Evolutionary conservation across 2,888 invertebrate species (phyloP), one percentile per base, ranked within the genome.

Genomic region (Ennomos fuscantarius): DNA sequence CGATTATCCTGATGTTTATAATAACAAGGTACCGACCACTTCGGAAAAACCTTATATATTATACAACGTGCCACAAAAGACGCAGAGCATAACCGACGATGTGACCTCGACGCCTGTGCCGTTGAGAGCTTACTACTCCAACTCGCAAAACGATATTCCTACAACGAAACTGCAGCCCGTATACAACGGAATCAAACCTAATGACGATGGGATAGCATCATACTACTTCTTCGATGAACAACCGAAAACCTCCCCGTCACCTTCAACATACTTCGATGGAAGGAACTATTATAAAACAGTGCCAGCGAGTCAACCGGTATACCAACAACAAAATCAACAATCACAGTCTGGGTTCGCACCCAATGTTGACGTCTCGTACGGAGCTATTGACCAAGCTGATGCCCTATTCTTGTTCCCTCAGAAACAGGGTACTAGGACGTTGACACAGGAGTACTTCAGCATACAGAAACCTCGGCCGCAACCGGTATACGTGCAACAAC

Each of bases 141-240:
- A 92, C 71, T 72, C 93, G 56, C 84, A 94, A 75, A 89, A 93
- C 61, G 89, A 93, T 61, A 90, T 92, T 51, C 91, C 93, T 3
- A 93, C 93, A 48, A 93, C 93, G 10, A 93, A 93, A 69, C 69
- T 92, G 55, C 91, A 92, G 68, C 91, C 93, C 1, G 93, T 94
- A 51, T 90, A 86, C 60, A 84, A 83, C 50, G 52, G 52, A 35
- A 34, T 39, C 35, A 86, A 89, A 70, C 86, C 87, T 37, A 87
- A 81, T 65, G 84, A 89, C 61, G 90, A 92, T 69, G 87, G 89
- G 40, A 81, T 93, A 49, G 93, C 94, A 0, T 95, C 95, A 8
- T 95, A 94, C 80, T 95, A 93, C 71, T 95, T 95, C 73, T 95
- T 95, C 68, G 95, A 95, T 61, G 95, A 95, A 74, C 91, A 93